Percentiles rank a stretch among this genome's conserved stretches.
Conservation (phyloP, 2,888 invertebrate genomes). For the Catocala sponsa region DNA sequence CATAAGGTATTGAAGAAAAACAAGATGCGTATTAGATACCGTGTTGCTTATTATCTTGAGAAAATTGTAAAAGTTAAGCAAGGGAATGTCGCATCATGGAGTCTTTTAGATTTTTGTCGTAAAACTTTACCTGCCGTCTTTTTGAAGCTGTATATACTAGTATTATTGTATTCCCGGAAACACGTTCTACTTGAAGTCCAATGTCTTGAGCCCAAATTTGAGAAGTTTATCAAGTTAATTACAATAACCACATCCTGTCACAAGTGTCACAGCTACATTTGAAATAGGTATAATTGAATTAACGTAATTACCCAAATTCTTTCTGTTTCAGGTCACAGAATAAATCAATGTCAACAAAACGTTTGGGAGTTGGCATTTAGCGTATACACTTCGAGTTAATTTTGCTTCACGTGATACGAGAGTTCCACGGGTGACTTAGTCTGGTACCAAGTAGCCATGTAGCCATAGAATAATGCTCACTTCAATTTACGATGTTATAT, state of each 20-base stretch:
- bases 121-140: neutral
- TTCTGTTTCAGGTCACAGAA: neutral
- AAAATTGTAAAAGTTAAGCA: constrained; percentile 1
- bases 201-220: constrained; percentile 1
- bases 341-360: constrained; percentile 6
- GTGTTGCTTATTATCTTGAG: neutral
- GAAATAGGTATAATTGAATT: constrained; percentile 21
- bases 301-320: neutral
- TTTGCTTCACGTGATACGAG: neutral
- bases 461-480: neutral
- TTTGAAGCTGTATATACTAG: too few relatives aligned
- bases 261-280: constrained; percentile 15
- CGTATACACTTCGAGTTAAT: constrained; percentile 11
- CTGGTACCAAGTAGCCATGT: neutral
- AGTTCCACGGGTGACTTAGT: neutral
- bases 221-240: constrained; percentile 37
- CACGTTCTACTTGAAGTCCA: too few relatives aligned
- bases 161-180: too few relatives aligned
- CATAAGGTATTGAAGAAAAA: neutral
- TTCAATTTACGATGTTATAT: neutral
- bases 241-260: constrained; percentile 23
- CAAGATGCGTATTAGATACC: neutral
- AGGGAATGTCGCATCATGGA: neutral
- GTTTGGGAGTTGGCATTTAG: constrained; percentile 1
- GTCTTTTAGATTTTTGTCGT: neutral